Base-by-base conservation (phyloP, 2,113 vertebrate genomes). In the Grantiella picta region DNA sequence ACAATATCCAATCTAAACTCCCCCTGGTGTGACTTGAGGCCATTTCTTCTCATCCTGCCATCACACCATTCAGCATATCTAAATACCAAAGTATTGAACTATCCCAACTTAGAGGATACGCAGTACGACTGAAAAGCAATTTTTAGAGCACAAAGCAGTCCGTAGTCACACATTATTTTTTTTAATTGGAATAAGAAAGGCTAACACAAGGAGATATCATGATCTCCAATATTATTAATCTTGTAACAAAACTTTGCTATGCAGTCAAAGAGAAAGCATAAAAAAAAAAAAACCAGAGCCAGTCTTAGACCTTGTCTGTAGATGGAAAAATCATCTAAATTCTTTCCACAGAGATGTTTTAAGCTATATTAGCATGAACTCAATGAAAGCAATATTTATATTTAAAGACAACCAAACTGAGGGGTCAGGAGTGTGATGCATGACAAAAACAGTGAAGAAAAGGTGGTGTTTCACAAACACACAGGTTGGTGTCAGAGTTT, bases 351-450 rank as follows among this genome's bases (percentile, higher is more conserved):
- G 17, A 77, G 21, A 38, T 76, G 29, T 86, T 86, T 91, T 61
- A 63, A 91, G 65, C 10, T 11, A 5, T 25, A 31, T 49, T 66
- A 61, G 12, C 36, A 77, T 21, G 16, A 88, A 79, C 11, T 28
- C 15, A 12, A 77, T 82, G n/a, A 54, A 86, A 50, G 2, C 5
- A 17, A 27, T 8, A 42, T 10, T 71, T 72, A 29, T 7, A 78
- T 35, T 66, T 49, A 75, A 83, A 84, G 25, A 57, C 21, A 82
- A 80, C 57, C 10, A 31, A 69, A 53, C 21, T 15, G 15, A 78
- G 21, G 35, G 38, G 28, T 35, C 4, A 4, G 61, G n/a, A 75
- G 29, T 8, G 1, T 0, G 0, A 71, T 21, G 36, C 12, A 45
- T 33, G 44, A 14, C 2, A 2, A 81, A 61, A 14, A 47, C 77